Conservation (phyloP, 2,113 vertebrate genomes). For the Dicentrarchus labrax region DNA sequence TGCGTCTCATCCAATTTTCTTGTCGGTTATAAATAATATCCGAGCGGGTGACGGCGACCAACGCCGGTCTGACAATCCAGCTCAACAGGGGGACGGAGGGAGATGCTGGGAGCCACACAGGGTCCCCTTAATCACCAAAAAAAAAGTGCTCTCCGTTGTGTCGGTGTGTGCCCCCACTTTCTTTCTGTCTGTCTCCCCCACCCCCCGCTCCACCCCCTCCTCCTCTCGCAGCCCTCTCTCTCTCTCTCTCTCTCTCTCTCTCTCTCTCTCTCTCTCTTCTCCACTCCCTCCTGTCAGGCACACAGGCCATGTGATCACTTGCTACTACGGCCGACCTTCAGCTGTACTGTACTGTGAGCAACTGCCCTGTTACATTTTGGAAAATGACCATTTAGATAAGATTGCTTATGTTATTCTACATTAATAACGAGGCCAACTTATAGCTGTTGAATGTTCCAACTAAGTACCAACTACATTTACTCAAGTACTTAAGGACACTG, state of each 20-base stretch:
- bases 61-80: conserved; percentile 1
- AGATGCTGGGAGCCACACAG: conserved; percentile 17
- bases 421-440: too few relatives aligned
- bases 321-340: conserved; percentile 27
- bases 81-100: not conserved
- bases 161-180: conserved; percentile 13
- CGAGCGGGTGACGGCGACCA: not conserved
- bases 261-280: not conserved
- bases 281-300: conserved; percentile 67
- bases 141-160: conserved; percentile 19
- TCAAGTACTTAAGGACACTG: too few relatives aligned
- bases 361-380: not conserved
- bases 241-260: not conserved
- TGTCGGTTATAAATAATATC: conserved; percentile 53
- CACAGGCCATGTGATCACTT: conserved; percentile 49
- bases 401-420: too few relatives aligned
- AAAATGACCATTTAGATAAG: too few relatives aligned
- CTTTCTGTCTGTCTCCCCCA: not conserved
- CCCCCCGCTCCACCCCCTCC: conserved; percentile 20
- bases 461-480: too few relatives aligned
- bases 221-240: conserved; percentile 5
- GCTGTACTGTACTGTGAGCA: not conserved
- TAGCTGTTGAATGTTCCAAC: too few relatives aligned
- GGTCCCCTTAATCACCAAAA: not conserved
- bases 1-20: conserved; percentile 51